Evolutionary conservation across 2,113 vertebrate species (phyloP).

Genomic region (Eonycteris spelaea): DNA sequence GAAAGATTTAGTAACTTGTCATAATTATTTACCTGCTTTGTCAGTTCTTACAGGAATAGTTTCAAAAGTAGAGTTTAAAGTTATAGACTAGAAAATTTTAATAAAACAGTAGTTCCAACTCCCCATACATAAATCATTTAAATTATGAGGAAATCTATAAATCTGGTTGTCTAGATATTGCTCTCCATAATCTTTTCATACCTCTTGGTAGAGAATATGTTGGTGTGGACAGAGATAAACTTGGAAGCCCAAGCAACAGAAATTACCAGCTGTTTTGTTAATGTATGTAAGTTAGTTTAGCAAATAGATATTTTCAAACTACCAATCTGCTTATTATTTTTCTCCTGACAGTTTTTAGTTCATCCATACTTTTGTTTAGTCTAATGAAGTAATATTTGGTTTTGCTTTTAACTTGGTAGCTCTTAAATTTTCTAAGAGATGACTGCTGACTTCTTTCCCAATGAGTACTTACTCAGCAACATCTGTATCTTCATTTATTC

Average conservation of each 20-base stretch:
- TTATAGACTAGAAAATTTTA: neutral
- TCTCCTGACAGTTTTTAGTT: neutral
- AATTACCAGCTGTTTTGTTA: neutral
- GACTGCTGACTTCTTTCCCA: neutral
- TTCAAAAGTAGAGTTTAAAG: slow-evolving; percentile 25
- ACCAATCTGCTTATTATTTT: neutral
- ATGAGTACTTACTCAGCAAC: neutral
- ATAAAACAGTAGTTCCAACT: neutral
- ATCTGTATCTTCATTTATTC: neutral
- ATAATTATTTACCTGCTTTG: neutral
- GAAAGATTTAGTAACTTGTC: neutral
- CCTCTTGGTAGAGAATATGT: neutral
- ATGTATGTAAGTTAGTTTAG: neutral
- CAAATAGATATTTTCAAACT: neutral
- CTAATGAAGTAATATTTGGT: neutral
- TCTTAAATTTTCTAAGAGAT: slow-evolving; percentile 22
- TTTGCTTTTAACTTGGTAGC: slow-evolving; percentile 6
- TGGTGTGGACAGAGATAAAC: neutral
- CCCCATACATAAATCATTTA: neutral
- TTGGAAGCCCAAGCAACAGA: neutral
- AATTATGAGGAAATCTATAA: neutral
- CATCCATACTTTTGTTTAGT: neutral
- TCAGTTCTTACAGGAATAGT: neutral
- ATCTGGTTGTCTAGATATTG: neutral
- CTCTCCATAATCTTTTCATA: neutral